These are phyloP conservation scores for Canis aureus DNA, from an alignment of 2,113 vertebrate genomes.

Conservation along the genomic window DNA sequence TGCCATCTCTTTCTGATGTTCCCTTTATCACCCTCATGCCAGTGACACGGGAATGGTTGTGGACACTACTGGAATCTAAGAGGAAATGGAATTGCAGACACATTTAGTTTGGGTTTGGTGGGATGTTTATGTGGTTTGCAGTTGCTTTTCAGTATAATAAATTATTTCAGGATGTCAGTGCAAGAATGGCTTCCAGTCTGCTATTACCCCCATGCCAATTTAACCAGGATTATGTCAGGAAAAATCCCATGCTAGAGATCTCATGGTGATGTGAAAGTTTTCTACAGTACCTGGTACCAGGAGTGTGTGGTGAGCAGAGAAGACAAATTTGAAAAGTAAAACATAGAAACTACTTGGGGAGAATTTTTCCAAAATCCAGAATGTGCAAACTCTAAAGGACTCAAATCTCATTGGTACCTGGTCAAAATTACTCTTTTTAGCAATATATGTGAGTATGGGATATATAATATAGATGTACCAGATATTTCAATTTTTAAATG, in stretches of 20 bases:
- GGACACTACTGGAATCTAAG: background rate
- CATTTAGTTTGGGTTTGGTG: slow-evolving; percentile 10
- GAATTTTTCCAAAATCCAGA: background rate
- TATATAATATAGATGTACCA: background rate
- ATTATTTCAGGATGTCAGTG: background rate
- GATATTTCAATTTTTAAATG: background rate
- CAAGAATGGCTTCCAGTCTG: background rate
- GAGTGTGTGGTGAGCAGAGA: background rate
- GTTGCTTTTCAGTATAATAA: background rate
- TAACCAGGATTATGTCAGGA: background rate
- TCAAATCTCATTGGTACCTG: background rate
- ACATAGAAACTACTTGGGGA: background rate
- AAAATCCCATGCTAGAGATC: background rate
- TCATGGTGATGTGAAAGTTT: too few relatives aligned
- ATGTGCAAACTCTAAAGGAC: background rate
- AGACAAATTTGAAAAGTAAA: background rate
- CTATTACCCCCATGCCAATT: background rate
- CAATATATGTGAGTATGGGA: background rate
- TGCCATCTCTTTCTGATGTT: background rate
- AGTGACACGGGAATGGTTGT: background rate
- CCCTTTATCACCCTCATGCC: background rate
- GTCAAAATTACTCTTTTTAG: background rate
- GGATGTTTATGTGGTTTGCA: background rate
- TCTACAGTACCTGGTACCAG: background rate
- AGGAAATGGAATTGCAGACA: background rate